These are phyloP conservation scores for Intellagama lesueurii DNA, from an alignment of 2,797 vertebrate species.

Conservation along the genomic window DNA sequence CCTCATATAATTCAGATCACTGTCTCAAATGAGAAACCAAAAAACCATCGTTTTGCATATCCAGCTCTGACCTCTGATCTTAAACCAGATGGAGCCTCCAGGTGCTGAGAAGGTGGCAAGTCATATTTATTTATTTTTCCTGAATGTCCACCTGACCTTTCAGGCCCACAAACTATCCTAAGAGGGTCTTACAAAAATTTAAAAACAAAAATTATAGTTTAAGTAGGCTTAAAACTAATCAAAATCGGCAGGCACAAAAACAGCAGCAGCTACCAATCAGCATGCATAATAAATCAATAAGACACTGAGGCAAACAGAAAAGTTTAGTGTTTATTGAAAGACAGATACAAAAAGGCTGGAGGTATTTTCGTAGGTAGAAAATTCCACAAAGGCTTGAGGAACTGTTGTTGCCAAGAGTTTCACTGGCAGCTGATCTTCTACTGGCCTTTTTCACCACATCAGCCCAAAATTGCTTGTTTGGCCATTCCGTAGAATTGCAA, in stretches of 20 bases:
- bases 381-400: background rate
- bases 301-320: background rate
- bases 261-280: background rate
- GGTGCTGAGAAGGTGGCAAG: background rate
- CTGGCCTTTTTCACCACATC: background rate
- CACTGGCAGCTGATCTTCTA: background rate
- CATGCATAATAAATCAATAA: background rate
- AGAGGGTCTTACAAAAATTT: background rate
- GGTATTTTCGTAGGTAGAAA: background rate
- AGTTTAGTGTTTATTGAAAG: background rate
- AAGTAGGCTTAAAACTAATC: background rate
- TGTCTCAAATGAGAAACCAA: background rate
- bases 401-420: background rate
- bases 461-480: background rate
- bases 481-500: background rate
- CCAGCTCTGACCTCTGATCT: background rate
- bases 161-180: background rate
- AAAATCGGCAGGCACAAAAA: background rate
- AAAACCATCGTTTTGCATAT: background rate
- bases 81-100: background rate
- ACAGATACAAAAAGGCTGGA: background rate
- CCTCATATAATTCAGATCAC: background rate
- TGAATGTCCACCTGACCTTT: background rate
- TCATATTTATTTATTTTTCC: background rate
- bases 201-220: background rate